Evolutionary conservation across 2,888 invertebrate genomes (phyloP), one percentile per base, ranked within the genome.

Genomic region (Epistrophella euchroma): DNA sequence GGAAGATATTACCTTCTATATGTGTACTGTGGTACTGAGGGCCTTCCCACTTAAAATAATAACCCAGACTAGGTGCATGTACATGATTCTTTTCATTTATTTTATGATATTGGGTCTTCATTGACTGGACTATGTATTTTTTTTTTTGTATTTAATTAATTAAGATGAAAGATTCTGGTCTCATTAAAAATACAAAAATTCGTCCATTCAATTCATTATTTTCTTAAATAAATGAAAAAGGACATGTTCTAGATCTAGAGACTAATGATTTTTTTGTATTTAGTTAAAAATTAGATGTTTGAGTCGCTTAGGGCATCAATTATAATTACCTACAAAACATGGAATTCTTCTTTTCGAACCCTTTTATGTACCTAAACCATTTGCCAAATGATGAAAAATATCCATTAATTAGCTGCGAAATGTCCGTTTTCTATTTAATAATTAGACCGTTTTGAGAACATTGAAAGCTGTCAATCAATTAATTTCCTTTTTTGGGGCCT

Each of bases 401-500:
- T 52, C 71, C 73, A 74, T 82, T 78, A 86, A 86, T 82, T 81
- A 78, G 47, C 32, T 47, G 15, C 6, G 28, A 72, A 75, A 58
- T 58, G 58, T 6, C 55, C 70, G 62, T 43, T 80, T 72, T 78
- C 64, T 66, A 52, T 56, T 43, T 17, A 43, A 58, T 71, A 76
- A 76, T 72, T 62, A 73, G 45, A 62, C 55, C 47, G 56, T 64
- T 62, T 45, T 37, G 28, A 19, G 50, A 62, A 66, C 64, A 74
- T 28, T 78, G 56, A 74, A 86, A 77, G 25, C 74, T 52, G 86
- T 82, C 86, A 86, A 86, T 86, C 86, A 86, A 86, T 86, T 86
- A 86, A 77, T 40, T 37, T 50, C 10, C 10, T 71, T 22, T 56
- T 50, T 78, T 66, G 56, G 56, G 22, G 56, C 62, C 55, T 47